Evolutionary conservation across 1,140 invertebrate genomes (phyloP), one percentile per base, ranked within the genome.

Genomic region (Venustaconcha ellipsiformis): DNA sequence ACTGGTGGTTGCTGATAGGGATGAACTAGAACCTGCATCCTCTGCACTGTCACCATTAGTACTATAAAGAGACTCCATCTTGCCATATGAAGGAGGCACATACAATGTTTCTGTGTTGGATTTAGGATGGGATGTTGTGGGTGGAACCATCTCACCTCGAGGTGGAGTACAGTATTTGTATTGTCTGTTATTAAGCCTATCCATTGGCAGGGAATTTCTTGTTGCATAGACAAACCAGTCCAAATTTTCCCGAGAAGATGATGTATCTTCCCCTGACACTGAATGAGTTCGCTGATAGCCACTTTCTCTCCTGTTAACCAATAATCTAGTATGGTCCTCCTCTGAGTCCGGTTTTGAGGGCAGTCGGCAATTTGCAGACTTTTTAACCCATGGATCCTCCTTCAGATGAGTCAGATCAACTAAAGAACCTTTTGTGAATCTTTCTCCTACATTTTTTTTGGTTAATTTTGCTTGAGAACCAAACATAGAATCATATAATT

Each of bases 181-280:
- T n/a, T 70, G 69, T 58, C 58, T 67, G 57, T 56, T 70, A 11
- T 55, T 55, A 6, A 67, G 55, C 60, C 64, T 65, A n/a, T 69
- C 57, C 14, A 76, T 58, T 30, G 75, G 75, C 62, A 76, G 30
- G 17, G 75, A 76, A 55, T 76, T 76, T 65, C 75, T 70, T 57
- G 71, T 76, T 11, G 75, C 75, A 76, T 76, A 76, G 14, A 76
- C 75, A 56, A 76, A 48, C 75, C 75, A 76, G 64, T 76, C 75
- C 17, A 70, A 55, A 23, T 58, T 76, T 14, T 76, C 70, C 23
- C 20, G 67, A 18, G 75, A 76, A 14, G 15, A 23, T 14, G 70
- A 58, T 17, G n/a, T 58, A 23, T 74, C 72, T 30, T 64, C 62
- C 15, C 75, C 69, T 23, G 37, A 67, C n/a, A 70, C 60, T 58